Percentiles rank a stretch among this genome's conserved stretches.
phyloP scores from a whole-genome alignment of 2,113 vertebrate species.

The Psilopogon haemacephalus region DNA sequence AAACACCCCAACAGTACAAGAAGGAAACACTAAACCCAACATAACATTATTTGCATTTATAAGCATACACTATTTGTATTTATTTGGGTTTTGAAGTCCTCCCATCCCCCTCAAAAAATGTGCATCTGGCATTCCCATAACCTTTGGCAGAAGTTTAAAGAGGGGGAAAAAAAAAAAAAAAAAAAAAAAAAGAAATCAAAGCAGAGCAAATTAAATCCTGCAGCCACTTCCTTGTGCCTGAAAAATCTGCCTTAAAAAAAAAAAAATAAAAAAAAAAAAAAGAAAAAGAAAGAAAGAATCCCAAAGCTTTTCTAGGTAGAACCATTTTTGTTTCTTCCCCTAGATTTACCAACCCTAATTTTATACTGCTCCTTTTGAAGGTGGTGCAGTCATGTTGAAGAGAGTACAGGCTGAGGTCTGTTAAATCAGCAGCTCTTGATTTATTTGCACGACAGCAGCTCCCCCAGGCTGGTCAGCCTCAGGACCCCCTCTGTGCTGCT shows the following conservation, averaged over 20 bases:
- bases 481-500: not conserved
- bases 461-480: not conserved
- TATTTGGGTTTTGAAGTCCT: conserved; percentile 5
- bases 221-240: not conserved
- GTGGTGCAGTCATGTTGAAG: not conserved
- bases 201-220: conserved; percentile 42
- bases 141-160: conserved; percentile 64
- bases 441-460: accelerated
- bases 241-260: not conserved
- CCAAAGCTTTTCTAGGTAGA: not conserved
- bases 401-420: not conserved
- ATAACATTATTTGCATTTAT: no score
- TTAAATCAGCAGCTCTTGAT: not conserved
- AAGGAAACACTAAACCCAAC: not conserved
- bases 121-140: conserved; percentile 14
- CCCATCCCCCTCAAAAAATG: not conserved
- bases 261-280: not conserved
- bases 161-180: no score
- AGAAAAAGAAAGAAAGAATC: no score
- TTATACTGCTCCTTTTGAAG: not conserved
- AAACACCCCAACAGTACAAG: no score
- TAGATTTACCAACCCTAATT: not conserved
- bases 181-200: conserved; percentile 9
- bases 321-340: not conserved
- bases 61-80: not conserved